Base-by-base conservation (phyloP, 1,140 invertebrate genomes). In the Bombyx mori region DNA sequence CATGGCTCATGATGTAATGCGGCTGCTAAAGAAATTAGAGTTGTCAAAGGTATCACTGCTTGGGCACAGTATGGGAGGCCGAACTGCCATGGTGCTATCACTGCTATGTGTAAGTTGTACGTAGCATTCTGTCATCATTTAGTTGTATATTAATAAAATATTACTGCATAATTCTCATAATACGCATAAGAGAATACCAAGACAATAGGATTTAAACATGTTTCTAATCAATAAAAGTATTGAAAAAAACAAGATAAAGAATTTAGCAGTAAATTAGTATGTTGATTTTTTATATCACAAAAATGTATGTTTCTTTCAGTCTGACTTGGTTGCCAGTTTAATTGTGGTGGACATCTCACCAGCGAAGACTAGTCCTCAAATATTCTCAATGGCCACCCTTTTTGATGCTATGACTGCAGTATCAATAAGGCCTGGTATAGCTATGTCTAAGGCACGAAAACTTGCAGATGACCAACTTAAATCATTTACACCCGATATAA, bases 61-160 rank as follows among this genome's bases (percentile, higher is more conserved):
- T 64, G 97, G 97, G 0, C 97, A 99, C 75, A 97, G 96, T 59
- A 97, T 98, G 96, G 97, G 97, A 48, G 97, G 96, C 42, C 76
- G 82, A 47, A 90, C 94, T n/a, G 93, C 93, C 60, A 98, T 98
- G 96, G 90, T 91, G 47, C 88, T 94, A 47, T 94, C 96, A 57
- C 80, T 98, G 7, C 90, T 88, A 67, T 90, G 94, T 89, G 89
- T 90, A 84, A 78, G 82, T 91, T 72, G 71, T 83, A 69, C 62
- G 69, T 75, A 75, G 18, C 10, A 10, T 51, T 51, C n/a, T 47
- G 45, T 47, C n/a, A 47, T 47, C 2, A 47, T 8, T 7, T 45
- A 45, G 44, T 10, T 45, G 7, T 8, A 45, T 7, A 8, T 10
- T 45, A 8, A 45, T 45, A 45, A 45, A 10, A 10, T 52, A 10